phyloP scores from a whole-genome alignment of 2,888 invertebrate species.

The Ptilodon capucinus region DNA sequence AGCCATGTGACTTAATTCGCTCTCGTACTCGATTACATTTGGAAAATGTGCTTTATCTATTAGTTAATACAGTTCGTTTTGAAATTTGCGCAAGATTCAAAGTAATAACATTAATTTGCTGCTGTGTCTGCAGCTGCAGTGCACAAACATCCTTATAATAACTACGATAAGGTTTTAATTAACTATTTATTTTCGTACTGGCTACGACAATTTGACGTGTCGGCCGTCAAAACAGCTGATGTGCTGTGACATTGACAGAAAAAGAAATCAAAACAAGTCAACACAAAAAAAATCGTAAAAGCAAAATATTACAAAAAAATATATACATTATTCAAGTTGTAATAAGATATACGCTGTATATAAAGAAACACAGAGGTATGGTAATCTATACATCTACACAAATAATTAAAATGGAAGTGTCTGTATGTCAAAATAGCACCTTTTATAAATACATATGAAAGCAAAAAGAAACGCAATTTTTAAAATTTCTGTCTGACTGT shows the following conservation, averaged over 20 bases:
- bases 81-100: too few relatives aligned
- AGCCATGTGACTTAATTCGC: too few relatives aligned
- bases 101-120: neutral
- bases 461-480: too few relatives aligned
- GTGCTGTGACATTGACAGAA: constrained; percentile 4
- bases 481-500: too few relatives aligned
- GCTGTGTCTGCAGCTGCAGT: neutral
- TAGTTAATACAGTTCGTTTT: too few relatives aligned
- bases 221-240: constrained; percentile 6
- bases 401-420: too few relatives aligned
- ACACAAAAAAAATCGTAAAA: constrained; percentile 6
- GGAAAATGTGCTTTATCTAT: too few relatives aligned
- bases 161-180: neutral
- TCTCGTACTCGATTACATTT: too few relatives aligned
- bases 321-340: neutral
- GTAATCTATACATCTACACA: too few relatives aligned
- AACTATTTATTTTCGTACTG: constrained; percentile 5
- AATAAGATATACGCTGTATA: neutral
- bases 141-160: neutral
- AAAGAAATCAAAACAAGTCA: neutral
- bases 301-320: neutral
- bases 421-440: too few relatives aligned
- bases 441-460: too few relatives aligned
- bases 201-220: constrained; percentile 11
- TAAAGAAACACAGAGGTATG: neutral